Evolutionary conservation across 2,888 invertebrate genomes (phyloP).

Genomic region (Ormyrus nitidulus): DNA sequence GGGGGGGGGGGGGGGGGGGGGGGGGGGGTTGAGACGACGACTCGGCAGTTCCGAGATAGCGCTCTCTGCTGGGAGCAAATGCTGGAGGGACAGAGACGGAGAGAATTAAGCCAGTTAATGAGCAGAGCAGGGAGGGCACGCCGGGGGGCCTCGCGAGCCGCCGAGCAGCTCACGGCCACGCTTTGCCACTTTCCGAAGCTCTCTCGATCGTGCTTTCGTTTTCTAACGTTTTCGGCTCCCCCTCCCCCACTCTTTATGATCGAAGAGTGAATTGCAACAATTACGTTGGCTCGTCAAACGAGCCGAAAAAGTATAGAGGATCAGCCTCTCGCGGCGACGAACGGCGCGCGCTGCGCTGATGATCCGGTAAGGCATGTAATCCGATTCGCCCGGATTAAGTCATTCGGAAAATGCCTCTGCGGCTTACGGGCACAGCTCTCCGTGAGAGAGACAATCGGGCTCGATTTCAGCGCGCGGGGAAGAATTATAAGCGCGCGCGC

Average conservation of each 20-base stretch:
- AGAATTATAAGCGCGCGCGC: too few species aligned
- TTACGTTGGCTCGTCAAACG: too few species aligned
- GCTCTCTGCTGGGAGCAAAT: too few species aligned
- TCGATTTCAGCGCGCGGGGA: constrained; percentile 13
- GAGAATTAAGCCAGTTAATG: constrained; percentile 69
- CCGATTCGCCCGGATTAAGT: constrained; percentile 37
- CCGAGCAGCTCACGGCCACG: too few species aligned
- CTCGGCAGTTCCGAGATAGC: too few species aligned
- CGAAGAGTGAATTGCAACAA: too few species aligned
- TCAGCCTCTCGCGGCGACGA: not conserved
- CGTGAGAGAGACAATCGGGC: constrained; percentile 20
- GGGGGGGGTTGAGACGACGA: too few species aligned
- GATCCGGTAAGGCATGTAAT: not conserved
- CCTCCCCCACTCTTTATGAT: too few species aligned
- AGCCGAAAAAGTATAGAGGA: too few species aligned
- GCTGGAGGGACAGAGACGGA: constrained; percentile 18
- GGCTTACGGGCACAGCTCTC: not conserved
- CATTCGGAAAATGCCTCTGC: constrained; percentile 28
- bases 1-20: not conserved
- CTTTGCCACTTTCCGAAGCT: too few species aligned
- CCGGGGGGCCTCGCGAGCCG: constrained; percentile 17
- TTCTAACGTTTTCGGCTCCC: too few species aligned
- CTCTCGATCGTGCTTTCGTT: too few species aligned
- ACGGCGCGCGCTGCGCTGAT: not conserved
- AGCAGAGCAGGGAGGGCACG: constrained; percentile 72